Conservation (phyloP, 1,140 invertebrate species). For the Procambarus virginalis region DNA sequence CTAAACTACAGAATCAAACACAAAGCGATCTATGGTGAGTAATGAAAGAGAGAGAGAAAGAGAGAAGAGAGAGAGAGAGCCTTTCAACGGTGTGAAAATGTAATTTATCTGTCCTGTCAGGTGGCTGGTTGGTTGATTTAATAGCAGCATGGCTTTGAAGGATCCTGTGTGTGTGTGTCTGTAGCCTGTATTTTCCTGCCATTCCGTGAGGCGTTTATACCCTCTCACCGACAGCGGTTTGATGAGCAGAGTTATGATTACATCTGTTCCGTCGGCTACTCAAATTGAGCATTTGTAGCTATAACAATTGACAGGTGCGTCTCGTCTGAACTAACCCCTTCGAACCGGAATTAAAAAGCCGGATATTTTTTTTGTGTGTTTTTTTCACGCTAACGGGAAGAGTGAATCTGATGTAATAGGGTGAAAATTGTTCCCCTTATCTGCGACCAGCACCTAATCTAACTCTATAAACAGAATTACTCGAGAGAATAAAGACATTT, state of each 20-base stretch:
- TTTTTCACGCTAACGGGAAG: background rate
- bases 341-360: background rate
- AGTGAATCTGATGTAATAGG: constrained; percentile 4
- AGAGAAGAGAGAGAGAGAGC: background rate
- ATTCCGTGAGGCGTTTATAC: background rate
- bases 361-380: background rate
- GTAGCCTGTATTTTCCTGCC: background rate
- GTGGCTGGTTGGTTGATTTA: background rate
- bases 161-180: background rate
- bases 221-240: background rate
- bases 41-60: background rate
- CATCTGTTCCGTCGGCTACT: background rate
- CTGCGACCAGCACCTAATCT: background rate
- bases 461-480: background rate
- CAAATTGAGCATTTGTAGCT: background rate
- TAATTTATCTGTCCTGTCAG: background rate
- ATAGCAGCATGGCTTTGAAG: background rate
- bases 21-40: background rate
- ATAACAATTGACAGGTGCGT: background rate
- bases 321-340: background rate
- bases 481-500: background rate
- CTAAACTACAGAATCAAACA: background rate
- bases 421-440: background rate
- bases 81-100: background rate
- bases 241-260: constrained; percentile 2